Evolutionary conservation across 1,140 invertebrate species (phyloP).

Genomic region (Thaumetopoea pityocampa): DNA sequence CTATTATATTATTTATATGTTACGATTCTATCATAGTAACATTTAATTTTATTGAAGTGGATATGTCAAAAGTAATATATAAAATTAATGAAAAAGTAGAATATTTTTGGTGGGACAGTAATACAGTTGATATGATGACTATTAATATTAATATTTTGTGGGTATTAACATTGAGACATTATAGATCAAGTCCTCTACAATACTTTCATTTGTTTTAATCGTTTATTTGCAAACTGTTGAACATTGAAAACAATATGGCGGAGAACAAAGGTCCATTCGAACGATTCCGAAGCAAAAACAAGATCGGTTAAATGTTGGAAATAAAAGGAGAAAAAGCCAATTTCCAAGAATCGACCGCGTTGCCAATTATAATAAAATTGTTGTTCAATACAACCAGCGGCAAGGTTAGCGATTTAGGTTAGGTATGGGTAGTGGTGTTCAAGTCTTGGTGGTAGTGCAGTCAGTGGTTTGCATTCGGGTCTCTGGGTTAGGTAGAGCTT

Average conservation of each 20-base stretch:
- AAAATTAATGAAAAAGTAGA: too few species aligned
- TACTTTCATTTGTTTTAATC: slow-evolving; percentile 43
- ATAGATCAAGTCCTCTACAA: slow-evolving; percentile 28
- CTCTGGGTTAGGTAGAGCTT: too few species aligned
- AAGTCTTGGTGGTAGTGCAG: too few species aligned
- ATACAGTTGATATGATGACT: too few species aligned
- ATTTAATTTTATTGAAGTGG: too few species aligned
- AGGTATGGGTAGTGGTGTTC: slow-evolving; percentile 16
- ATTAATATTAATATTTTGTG: too few species aligned
- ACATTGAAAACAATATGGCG: slow-evolving; percentile 59
- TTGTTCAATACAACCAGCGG: slow-evolving; percentile 58
- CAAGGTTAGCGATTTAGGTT: slow-evolving; percentile 50
- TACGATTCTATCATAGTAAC: too few species aligned
- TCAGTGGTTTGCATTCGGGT: too few species aligned
- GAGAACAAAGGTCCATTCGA: slow-evolving; percentile 58
- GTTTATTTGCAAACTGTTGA: slow-evolving; percentile 34
- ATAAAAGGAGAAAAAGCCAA: slow-evolving; percentile 47
- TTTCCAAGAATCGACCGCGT: slow-evolving; percentile 64
- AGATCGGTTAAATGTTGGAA: slow-evolving; percentile 57
- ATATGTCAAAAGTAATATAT: too few species aligned
- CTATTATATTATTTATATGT: too few species aligned
- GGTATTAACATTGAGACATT: too few species aligned
- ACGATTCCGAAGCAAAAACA: slow-evolving; percentile 55
- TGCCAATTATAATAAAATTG: slow-evolving; percentile 70
- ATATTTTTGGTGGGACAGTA: too few species aligned